Evolutionary conservation across 2,888 invertebrate genomes (phyloP).

Genomic region (Plagodis pulveraria): DNA sequence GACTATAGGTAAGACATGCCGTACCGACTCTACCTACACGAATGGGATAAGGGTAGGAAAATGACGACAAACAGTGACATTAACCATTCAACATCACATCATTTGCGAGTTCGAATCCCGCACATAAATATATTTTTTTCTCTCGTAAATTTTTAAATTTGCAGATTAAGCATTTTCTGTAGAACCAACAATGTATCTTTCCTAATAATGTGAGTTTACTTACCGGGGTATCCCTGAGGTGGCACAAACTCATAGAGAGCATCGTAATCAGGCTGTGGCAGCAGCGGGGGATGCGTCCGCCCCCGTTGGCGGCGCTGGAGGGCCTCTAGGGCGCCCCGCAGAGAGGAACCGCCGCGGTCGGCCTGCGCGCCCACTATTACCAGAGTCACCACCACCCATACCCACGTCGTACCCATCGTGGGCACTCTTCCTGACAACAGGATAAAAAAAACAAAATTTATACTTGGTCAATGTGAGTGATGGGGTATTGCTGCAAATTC

Average conservation of each 20-base stretch:
- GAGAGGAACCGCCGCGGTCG: conserved; percentile 70
- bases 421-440: conserved; percentile 13
- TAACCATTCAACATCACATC: no score
- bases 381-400: conserved; percentile 55
- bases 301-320: conserved; percentile 80
- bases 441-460: neutral
- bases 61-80: no score
- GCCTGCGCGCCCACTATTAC: conserved; percentile 54
- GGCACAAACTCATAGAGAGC: conserved; percentile 72
- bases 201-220: neutral
- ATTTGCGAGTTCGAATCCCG: no score
- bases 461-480: no score
- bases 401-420: conserved; percentile 64
- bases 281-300: conserved; percentile 57
- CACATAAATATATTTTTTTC: no score
- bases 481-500: no score
- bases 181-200: no score
- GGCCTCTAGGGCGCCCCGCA: conserved; percentile 81
- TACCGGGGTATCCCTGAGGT: conserved; percentile 73
- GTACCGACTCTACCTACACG: no score
- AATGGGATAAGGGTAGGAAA: no score
- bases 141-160: no score
- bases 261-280: conserved; percentile 67
- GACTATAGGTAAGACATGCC: no score
- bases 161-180: no score